Conservation (phyloP, 2,888 invertebrate species). For the Himalopsyche anomala region DNA sequence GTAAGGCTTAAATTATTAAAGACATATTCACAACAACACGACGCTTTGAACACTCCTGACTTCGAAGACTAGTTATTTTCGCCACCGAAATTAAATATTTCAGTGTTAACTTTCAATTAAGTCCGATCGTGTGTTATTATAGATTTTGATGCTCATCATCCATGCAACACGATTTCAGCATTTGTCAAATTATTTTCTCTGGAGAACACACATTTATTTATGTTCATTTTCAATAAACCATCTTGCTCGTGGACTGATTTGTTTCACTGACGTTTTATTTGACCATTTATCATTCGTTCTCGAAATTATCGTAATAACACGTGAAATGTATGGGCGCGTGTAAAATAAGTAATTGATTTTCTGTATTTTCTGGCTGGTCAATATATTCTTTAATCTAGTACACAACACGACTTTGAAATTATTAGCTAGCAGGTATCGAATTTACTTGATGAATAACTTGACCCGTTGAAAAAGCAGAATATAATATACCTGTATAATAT, state of each 20-base stretch:
- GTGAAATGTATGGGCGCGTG: constrained; percentile 53
- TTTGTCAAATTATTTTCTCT: constrained; percentile 59
- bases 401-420: constrained; percentile 14
- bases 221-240: constrained; percentile 30
- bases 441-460: background rate
- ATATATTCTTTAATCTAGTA: constrained; percentile 15
- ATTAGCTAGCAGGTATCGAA: background rate
- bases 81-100: constrained; percentile 61
- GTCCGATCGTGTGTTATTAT: constrained; percentile 58
- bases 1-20: no score
- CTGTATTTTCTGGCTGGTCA: constrained; percentile 4
- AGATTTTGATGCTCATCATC: constrained; percentile 57
- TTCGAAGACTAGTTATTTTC: constrained; percentile 48
- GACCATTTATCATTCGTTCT: constrained; percentile 37
- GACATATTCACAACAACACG: background rate
- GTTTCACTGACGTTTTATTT: constrained; percentile 18
- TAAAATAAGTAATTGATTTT: constrained; percentile 54
- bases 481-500: no score
- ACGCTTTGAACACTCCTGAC: background rate
- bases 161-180: constrained; percentile 61
- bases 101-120: constrained; percentile 58
- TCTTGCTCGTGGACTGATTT: constrained; percentile 5
- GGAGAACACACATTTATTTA: constrained; percentile 50
- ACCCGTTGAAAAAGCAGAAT: background rate
- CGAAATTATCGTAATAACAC: constrained; percentile 45